Conservation (phyloP, 2,797 vertebrate genomes). For the Pelochelys cantorii region DNA sequence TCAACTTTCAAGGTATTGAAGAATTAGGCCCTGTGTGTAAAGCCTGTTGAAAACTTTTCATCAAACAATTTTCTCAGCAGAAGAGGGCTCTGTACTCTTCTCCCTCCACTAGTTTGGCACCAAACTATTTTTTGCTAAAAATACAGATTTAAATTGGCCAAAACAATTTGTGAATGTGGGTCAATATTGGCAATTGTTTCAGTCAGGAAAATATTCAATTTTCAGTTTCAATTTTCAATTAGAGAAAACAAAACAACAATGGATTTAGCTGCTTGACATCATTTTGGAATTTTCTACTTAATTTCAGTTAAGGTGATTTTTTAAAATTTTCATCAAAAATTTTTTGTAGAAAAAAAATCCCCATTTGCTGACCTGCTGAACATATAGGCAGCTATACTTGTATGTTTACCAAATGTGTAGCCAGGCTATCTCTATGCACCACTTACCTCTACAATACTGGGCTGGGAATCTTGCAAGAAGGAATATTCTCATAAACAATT, state of each 20-base stretch:
- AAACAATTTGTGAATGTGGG: not conserved
- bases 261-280: not conserved
- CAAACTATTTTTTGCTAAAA: not conserved
- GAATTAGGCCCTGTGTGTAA: not conserved
- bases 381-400: not conserved
- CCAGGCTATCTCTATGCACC: not conserved
- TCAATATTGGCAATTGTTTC: not conserved
- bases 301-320: not conserved
- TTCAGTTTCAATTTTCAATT: not conserved
- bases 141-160: not conserved
- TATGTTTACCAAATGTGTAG: not conserved
- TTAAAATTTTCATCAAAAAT: not conserved
- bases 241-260: not conserved
- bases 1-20: not conserved
- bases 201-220: not conserved
- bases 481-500: not conserved
- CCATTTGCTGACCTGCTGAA: not conserved
- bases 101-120: not conserved
- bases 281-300: not conserved
- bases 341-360: not conserved
- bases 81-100: not conserved
- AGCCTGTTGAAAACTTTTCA: not conserved
- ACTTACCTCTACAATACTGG: not conserved
- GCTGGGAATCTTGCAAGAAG: not conserved
- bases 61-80: not conserved